Conservation (phyloP, 2,113 vertebrate species). For the Orientallactaga bullata region DNA sequence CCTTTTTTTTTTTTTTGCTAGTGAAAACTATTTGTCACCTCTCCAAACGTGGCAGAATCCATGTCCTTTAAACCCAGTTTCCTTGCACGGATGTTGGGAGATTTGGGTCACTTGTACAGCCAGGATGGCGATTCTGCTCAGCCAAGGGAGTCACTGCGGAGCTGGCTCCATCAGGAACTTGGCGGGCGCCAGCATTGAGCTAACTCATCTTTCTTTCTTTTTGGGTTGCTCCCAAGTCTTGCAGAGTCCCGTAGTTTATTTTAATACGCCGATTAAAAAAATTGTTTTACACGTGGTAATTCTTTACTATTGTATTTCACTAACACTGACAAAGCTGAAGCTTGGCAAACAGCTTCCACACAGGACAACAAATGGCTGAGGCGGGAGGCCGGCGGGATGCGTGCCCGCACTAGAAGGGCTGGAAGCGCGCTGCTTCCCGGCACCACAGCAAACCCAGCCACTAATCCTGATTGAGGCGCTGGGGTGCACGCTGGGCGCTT, state of each 20-base stretch:
- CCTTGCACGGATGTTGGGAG: neutral
- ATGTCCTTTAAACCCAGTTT: neutral
- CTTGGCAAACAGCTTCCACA: neutral
- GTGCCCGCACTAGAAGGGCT: neutral
- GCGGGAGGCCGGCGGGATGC: neutral
- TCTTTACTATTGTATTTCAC: conserved; percentile 54
- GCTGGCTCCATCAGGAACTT: neutral
- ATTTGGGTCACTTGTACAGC: conserved; percentile 1
- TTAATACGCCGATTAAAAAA: neutral
- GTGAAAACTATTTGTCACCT: neutral
- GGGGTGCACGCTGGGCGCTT: neutral
- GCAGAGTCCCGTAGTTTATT: conserved; percentile 13
- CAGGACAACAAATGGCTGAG: conserved; percentile 15
- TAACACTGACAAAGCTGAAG: neutral
- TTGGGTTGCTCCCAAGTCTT: neutral
- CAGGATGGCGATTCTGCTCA: neutral
- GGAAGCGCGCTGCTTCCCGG: neutral
- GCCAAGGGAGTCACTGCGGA: neutral
- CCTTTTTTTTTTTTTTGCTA: too few relatives aligned
- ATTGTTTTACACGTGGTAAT: neutral
- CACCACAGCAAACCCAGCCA: neutral
- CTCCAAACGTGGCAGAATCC: neutral
- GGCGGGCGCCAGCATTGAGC: neutral
- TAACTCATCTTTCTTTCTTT: neutral
- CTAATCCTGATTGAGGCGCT: neutral